These are phyloP conservation scores for Xylota sylvarum DNA, from an alignment of 2,888 invertebrate genomes.

Conservation along the genomic window DNA sequence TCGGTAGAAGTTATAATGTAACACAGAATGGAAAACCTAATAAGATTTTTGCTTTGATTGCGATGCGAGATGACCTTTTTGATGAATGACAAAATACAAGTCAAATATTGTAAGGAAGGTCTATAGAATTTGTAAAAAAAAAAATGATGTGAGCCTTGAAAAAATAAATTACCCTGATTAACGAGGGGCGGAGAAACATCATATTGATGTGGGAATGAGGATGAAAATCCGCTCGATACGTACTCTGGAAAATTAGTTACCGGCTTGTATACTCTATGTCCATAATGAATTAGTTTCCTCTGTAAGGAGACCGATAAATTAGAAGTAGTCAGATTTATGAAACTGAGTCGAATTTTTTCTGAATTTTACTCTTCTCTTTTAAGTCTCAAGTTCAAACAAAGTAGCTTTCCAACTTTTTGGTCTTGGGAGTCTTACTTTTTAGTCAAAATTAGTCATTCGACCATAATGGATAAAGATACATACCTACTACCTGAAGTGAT, in stretches of 20 bases:
- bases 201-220: not conserved
- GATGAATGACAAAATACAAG: conserved; percentile 40
- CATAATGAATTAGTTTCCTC: not conserved
- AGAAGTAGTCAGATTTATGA: not conserved
- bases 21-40: conserved; percentile 44
- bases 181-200: not conserved
- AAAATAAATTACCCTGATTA: conserved; percentile 3
- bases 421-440: too few species aligned
- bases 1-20: conserved; percentile 24
- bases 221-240: too few species aligned
- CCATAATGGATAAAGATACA: too few species aligned
- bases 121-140: not conserved
- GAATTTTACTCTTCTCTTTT: too few species aligned
- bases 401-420: too few species aligned
- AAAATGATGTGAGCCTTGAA: not conserved
- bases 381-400: too few species aligned
- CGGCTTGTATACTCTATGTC: not conserved
- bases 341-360: too few species aligned
- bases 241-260: not conserved
- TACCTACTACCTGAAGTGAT: too few species aligned
- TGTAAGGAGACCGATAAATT: not conserved
- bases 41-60: conserved; percentile 50
- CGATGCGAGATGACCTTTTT: conserved; percentile 44
- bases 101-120: not conserved
- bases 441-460: too few species aligned